Evolutionary conservation across 2,113 vertebrate genomes (phyloP), one percentile per base, ranked within the genome.

Genomic region (Eurypyga helias): DNA sequence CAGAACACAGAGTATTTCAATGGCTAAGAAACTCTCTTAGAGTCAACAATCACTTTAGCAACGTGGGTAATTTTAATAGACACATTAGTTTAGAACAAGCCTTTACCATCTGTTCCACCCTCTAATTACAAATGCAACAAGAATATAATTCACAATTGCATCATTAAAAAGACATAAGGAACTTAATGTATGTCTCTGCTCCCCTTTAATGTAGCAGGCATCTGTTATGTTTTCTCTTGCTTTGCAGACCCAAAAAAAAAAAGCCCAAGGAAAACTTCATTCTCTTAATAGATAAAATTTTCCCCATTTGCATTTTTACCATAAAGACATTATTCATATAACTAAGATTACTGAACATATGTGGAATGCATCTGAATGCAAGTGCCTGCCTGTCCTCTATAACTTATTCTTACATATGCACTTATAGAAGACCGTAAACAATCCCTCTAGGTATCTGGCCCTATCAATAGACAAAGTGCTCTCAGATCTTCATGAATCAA

Each of bases 71-170:
- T 97, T 98, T 97, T 98, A 98, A 98, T 97, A 97, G 96, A 96
- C 96, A 95, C 90, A 94, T 94, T 96, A 94, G 93, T 98, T 98
- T 94, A 97, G 94, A 98, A 97, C 82, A 98, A 98, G 96, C 55
- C 92, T 98, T 97, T 95, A 86, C 98, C 98, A 98, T 98, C 97
- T 98, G 98, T 97, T 97, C 43, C 31, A 49, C 93, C 96, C 95
- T 97, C 97, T 98, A 98, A 98, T 98, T 98, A 98, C 96, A 98
- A 98, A 98, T 95, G 96, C 97, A 98, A 97, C 96, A 97, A 95
- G 96, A 98, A 96, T 97, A 97, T 98, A 97, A 97, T 97, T 98
- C 98, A 98, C 97, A 98, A 98, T 87, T 97, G 97, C 96, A 98
- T 97, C 96, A 98, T 98, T 98, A 98, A 98, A 98, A 98, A 97